Evolutionary conservation across 1,140 invertebrate species (phyloP), one percentile per base, ranked within the genome.

Genomic region (Sesamia nonagrioides): DNA sequence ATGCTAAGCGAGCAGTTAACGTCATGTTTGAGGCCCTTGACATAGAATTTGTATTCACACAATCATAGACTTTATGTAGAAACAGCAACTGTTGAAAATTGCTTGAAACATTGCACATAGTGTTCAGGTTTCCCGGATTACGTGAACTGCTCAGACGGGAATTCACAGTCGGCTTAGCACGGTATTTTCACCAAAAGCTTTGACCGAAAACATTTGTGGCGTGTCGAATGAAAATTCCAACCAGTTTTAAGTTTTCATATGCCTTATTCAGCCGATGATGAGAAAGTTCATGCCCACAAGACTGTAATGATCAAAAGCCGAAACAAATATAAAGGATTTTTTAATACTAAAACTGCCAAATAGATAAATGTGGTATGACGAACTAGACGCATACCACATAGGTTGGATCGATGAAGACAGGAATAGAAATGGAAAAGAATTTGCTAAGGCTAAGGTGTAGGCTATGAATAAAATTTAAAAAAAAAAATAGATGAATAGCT

Each of bases 101-200:
- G 71, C 35, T 18, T 48, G 35, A 58, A 42, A 33, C 11, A 2
- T 48, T 21, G 8, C 27, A n/a, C 21, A 37, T 60, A 9, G 18
- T 60, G 37, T 60, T 42, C 17, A 52, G 58, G 27, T 72, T 54
- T 72, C 21, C 37, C 17, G 15, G 52, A 21, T 45, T 58, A 60
- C 15, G 11, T 45, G 18, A 6, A 60, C 54, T 33, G 48, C 45
- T 18, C 40, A 13, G 27, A n/a, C 33, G 7, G 68, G 33, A 52
- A 71, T 71, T 71, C 33, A 54, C 68, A 54, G 68, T 54, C 33
- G 68, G 68, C 54, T 45, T 58, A 60, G 52, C 71, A 45, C 18
- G 37, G 40, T 18, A 74, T 58, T 74, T 74, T 60, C 40, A 37
- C 52, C 37, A 48, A 60, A 58, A 60, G 40, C 37, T 74, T 45